Base-by-base conservation (phyloP, 2,797 vertebrate species). In the Poecilia wingei region DNA sequence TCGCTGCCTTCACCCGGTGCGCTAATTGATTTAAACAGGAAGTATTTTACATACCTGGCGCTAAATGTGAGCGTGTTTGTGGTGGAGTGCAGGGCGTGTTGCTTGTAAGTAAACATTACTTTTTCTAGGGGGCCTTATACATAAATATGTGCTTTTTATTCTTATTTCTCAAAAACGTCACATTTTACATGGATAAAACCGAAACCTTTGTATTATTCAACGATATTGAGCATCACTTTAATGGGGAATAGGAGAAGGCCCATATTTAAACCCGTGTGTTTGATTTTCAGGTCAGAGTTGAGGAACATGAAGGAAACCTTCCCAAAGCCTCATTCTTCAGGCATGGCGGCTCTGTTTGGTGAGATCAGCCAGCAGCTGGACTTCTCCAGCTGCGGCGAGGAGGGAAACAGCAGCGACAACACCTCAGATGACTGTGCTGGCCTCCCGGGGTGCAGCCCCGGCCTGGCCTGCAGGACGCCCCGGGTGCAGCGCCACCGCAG, bases 361-460 rank as follows among this genome's bases (percentile, higher is more conserved):
- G 93, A 93, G 2, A 88, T 95, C 20, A 87, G 92, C 87, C 96
- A 97, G 95, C 93, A 86, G 79, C 90, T 98, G 81, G 95, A 96
- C 84, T 97, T 98, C 80, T 97, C 96, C 12, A 96, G 93, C 57
- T 95, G 93, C 68, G 94, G 91, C 5, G 96, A 95, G 64, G 96
- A 95, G 36, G 92, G 93, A n/a, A 86, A 78, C 82, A 91, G 81
- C 66, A 93, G 93, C 16, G 91, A 94, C 88, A 92, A 92, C 87
- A 95, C 93, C 70, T 92, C 91, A 0, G 95, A 96, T 16, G 94
- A 96, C 84, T 91, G 1, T 8, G 79, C 46, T 0, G 80, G 88
- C 76, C 43, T 77, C 47, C 57, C 7, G 51, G 51, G 1, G 22
- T 53, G 8, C 39, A 87, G 69, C 0, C 86, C 91, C 2, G 76